Conservation (phyloP, 2,797 vertebrate genomes). For the Oreortyx pictus region DNA sequence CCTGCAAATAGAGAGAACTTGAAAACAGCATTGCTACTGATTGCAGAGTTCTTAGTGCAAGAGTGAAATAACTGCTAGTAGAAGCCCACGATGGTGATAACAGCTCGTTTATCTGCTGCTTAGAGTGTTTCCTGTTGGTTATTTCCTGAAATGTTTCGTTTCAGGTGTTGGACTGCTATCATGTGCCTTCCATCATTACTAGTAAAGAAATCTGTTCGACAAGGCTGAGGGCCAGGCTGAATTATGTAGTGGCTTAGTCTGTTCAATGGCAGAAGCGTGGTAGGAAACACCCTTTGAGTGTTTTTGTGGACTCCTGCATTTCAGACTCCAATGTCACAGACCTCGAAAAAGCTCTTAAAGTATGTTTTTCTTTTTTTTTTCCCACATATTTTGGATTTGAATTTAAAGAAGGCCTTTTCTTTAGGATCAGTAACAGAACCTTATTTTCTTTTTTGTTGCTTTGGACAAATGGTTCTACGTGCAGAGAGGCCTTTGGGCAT, state of each 20-base stretch:
- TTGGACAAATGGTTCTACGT: background rate
- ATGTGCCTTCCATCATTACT: background rate
- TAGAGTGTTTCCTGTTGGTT: background rate
- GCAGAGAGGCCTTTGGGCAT: fast-evolving
- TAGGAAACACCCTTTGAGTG: background rate
- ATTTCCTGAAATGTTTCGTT: background rate
- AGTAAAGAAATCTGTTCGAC: background rate
- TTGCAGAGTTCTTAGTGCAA: background rate
- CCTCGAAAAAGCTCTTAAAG: background rate
- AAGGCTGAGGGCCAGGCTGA: background rate
- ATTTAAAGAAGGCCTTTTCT: background rate
- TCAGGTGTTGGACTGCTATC: background rate
- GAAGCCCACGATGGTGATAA: background rate
- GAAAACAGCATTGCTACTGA: background rate
- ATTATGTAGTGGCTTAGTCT: background rate
- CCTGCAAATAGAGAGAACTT: background rate
- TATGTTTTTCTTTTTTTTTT: background rate
- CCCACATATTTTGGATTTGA: background rate
- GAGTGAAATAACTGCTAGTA: background rate
- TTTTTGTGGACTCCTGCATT: background rate
- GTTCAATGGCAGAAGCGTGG: background rate
- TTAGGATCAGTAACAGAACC: background rate
- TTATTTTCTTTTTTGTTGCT: fast-evolving
- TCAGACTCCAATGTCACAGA: background rate
- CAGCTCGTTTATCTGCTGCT: background rate